These are phyloP conservation scores for Perodicticus potto DNA, from an alignment of 2,797 vertebrate species.

Conservation along the genomic window DNA sequence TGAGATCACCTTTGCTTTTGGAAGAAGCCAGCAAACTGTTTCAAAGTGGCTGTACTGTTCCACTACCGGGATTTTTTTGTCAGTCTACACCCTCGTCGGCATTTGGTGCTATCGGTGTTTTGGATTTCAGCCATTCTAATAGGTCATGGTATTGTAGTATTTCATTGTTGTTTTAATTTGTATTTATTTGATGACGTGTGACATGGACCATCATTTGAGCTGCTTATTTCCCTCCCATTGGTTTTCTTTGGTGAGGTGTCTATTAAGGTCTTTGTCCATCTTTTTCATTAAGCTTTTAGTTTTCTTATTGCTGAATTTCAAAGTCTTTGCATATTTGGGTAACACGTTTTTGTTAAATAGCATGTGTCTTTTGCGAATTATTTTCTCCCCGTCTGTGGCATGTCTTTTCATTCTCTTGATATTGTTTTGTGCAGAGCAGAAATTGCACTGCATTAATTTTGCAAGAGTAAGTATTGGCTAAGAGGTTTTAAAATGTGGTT, in stretches of 20 bases:
- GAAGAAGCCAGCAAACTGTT: neutral
- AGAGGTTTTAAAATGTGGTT: constrained; percentile 3
- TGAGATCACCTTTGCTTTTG: neutral
- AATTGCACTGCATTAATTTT: constrained; percentile 5
- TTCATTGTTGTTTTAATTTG: neutral
- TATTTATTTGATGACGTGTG: neutral
- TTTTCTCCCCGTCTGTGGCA: neutral
- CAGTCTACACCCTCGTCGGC: neutral
- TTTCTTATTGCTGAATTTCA: constrained; percentile 26
- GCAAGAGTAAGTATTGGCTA: neutral
- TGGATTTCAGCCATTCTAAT: neutral
- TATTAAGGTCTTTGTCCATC: neutral
- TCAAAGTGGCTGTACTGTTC: neutral
- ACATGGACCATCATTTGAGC: neutral
- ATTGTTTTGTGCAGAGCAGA: neutral
- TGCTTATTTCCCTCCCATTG: neutral
- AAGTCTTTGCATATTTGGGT: neutral
- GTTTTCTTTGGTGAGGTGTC: neutral
- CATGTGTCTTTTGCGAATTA: neutral
- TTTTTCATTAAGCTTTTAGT: neutral
- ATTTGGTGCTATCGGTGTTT: neutral
- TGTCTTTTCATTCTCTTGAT: neutral
- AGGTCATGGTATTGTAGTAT: neutral
- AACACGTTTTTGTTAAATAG: neutral
- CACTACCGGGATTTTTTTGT: neutral